phyloP scores from a whole-genome alignment of 2,797 vertebrate species.

The Malacoctenus gilli region DNA sequence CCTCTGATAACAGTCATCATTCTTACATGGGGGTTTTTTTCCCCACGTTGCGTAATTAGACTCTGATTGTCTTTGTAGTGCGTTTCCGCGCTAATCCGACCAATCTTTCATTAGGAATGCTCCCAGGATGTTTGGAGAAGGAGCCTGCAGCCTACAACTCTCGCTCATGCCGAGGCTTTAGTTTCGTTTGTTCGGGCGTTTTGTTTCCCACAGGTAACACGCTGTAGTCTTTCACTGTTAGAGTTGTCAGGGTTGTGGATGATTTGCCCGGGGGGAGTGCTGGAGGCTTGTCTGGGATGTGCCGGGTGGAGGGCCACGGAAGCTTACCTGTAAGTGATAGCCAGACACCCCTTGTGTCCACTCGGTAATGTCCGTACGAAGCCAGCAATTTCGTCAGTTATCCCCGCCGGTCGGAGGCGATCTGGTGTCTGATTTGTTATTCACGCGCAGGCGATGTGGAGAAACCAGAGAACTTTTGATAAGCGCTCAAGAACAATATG shows the following conservation, averaged over 20 bases:
- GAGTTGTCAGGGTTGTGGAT: constrained; percentile 12
- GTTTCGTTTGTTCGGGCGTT: constrained; percentile 2
- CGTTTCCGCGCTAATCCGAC: too few species aligned
- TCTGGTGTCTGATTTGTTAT: constrained; percentile 11
- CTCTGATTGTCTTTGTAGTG: too few species aligned
- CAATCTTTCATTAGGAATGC: too few species aligned
- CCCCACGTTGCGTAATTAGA: neutral
- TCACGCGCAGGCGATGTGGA: constrained; percentile 1
- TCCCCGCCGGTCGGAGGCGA: neutral
- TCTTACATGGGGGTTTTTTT: neutral
- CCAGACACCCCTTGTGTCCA: neutral
- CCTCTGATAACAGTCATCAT: neutral
- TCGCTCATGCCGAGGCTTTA: neutral
- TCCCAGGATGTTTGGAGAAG: neutral
- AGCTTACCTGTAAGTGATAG: neutral
- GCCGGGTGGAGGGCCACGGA: constrained; percentile 13
- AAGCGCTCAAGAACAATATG: too few species aligned
- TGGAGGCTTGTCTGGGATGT: constrained; percentile 28
- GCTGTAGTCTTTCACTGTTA: constrained; percentile 3
- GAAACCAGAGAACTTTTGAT: constrained; percentile 6
- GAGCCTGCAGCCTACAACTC: neutral
- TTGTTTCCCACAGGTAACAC: constrained; percentile 2
- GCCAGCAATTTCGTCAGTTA: neutral
- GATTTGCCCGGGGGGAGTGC: constrained; percentile 46
- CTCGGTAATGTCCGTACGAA: constrained; percentile 1